Evolutionary conservation across 1,140 invertebrate genomes (phyloP).

Genomic region (Sogatella furcifera): DNA sequence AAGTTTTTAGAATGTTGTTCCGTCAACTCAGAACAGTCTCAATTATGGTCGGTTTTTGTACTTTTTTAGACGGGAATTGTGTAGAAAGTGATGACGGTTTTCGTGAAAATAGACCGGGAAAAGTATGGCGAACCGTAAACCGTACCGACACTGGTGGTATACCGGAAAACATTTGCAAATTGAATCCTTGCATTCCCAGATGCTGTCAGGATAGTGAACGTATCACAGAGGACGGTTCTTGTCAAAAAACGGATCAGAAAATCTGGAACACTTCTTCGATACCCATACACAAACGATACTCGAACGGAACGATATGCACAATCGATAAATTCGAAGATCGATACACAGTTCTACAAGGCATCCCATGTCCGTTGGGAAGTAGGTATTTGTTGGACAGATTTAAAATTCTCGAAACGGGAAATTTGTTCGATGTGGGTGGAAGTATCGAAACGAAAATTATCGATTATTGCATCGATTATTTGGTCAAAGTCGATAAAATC

Average conservation of each 20-base stretch:
- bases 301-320: neutral
- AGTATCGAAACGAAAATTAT: neutral
- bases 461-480: neutral
- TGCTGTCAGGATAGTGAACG: neutral
- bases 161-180: neutral
- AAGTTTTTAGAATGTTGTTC: too few relatives aligned
- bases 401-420: too few relatives aligned
- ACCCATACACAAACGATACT: neutral
- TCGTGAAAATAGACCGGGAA: neutral
- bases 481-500: neutral
- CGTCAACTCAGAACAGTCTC: neutral
- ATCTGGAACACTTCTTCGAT: neutral
- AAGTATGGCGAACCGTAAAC: neutral
- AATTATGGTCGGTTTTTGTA: neutral
- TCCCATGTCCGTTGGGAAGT: neutral
- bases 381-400: slow-evolving; percentile 2
- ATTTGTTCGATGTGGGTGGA: too few relatives aligned
- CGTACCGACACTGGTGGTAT: neutral
- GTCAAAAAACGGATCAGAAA: neutral
- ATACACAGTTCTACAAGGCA: neutral
- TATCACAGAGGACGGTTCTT: neutral
- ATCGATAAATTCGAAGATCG: neutral
- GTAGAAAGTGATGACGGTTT: neutral
- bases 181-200: slow-evolving; percentile 2
- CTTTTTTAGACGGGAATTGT: neutral